Evolutionary conservation across 1,140 invertebrate species (phyloP).

Genomic region (Zaprionus gabonicus): DNA sequence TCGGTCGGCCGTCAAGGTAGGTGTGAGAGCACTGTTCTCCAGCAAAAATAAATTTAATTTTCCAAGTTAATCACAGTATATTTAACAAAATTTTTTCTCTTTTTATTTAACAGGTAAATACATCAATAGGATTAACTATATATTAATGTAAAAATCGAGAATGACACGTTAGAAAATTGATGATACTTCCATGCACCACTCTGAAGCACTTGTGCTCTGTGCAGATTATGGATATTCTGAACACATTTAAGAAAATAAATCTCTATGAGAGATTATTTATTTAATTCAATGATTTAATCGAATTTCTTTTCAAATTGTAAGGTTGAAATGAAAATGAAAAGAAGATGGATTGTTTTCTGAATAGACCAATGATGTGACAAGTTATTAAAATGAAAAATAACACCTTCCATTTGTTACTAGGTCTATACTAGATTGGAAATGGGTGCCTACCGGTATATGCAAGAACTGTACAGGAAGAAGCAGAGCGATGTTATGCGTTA

Average conservation of each 20-base stretch:
- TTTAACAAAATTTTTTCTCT: not conserved
- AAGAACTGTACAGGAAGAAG: slow-evolving; percentile 99
- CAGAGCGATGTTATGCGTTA: slow-evolving; percentile 98
- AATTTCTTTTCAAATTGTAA: slow-evolving; percentile 7
- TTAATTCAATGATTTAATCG: not conserved
- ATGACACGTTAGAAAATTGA: slow-evolving; percentile 27
- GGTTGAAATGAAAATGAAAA: slow-evolving; percentile 10
- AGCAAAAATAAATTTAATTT: not conserved
- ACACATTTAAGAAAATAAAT: not conserved
- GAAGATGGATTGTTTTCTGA: slow-evolving; percentile 2
- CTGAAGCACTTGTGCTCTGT: slow-evolving; percentile 39
- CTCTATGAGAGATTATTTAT: not conserved
- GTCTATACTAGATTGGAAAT: slow-evolving; percentile 87
- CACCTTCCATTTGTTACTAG: slow-evolving; percentile 87
- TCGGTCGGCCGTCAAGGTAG: slow-evolving; percentile 39
- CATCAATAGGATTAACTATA: not conserved
- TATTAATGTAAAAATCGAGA: not conserved
- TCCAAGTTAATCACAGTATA: not conserved
- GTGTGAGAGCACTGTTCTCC: not conserved
- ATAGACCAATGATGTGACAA: slow-evolving; percentile 88
- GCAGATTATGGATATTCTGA: slow-evolving; percentile 64
- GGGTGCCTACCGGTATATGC: slow-evolving; percentile 99
- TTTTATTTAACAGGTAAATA: slow-evolving; percentile 17
- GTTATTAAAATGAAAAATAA: slow-evolving; percentile 85
- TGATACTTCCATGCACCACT: slow-evolving; percentile 70